Base-by-base conservation (phyloP, 2,113 vertebrate genomes). In the Limnothrissa miodon region DNA sequence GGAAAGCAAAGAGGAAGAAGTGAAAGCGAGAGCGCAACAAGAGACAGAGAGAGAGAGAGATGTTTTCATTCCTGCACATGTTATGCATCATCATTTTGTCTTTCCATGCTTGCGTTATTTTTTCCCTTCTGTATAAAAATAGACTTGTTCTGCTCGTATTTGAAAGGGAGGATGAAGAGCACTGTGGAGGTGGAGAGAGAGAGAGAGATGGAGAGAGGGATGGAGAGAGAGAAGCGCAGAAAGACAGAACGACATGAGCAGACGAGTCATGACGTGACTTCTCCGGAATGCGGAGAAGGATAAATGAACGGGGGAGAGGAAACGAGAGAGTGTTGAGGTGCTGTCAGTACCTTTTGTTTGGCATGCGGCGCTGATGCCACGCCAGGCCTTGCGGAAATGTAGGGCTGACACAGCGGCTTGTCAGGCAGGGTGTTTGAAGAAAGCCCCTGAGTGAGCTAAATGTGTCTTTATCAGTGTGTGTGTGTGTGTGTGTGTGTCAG, bases 371-470 rank as follows among this genome's bases (percentile, higher is more conserved):
- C 9, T 62, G n/a, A 62, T 62, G 25, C 1, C 59, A 62, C 29
- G n/a, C 59, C 59, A 29, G 11, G 59, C 59, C 59, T 62, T n/a
- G 25, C n/a, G 25, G 59, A n/a, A 29, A 29, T 29, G 59, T 29
- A n/a, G 7, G 59, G 25, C 59, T 62, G 59, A n/a, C 59, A 62
- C n/a, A 62, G 59, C n/a, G 25, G n/a, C 59, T 9, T 62, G 59
- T 11, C 59, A 62, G 29, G 25, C n/a, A 29, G 25, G 7, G 59
- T 62, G n/a, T 29, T 29, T 62, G 25, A 62, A 62, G 59, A 62
- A 62, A 11, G 59, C n/a, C 59, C 25, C 59, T 29, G 6, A 88
- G 94, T 93, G 80, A 94, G 95, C 29, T 95, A 95, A 92, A 93
- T 93, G 81, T 92, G 93, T 84, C 94, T 95, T 80, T 82, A 74